Conservation (phyloP, 2,888 invertebrate species). For the Acleris cristana region DNA sequence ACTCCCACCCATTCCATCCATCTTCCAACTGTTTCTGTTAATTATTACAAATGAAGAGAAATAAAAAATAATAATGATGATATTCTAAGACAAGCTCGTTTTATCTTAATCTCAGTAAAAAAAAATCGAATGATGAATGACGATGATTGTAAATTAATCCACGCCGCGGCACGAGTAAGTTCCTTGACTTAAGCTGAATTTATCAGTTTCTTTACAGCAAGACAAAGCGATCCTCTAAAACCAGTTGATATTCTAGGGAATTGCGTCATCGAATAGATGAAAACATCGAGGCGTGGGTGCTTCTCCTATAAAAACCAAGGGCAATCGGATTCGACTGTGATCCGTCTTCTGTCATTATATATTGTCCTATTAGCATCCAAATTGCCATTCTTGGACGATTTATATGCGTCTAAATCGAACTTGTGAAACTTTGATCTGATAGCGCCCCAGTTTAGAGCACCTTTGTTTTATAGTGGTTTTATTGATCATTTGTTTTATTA, state of each 20-base stretch:
- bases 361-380: conserved; percentile 56
- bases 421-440: conserved; percentile 37
- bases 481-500: conserved; percentile 29
- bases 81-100: neutral
- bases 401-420: conserved; percentile 36
- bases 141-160: conserved; percentile 12
- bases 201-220: conserved; percentile 50
- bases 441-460: conserved; percentile 34
- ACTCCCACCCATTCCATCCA: neutral
- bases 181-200: conserved; percentile 5
- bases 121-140: conserved; percentile 5
- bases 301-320: conserved; percentile 73
- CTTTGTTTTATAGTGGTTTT: conserved; percentile 35
- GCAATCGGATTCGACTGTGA: conserved; percentile 48
- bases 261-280: conserved; percentile 65
- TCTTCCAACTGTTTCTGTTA: neutral
- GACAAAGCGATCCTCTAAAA: conserved; percentile 56
- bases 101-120: neutral
- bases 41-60: neutral
- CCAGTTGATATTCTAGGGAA: conserved; percentile 56
- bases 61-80: neutral
- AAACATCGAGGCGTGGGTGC: conserved; percentile 62
- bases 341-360: conserved; percentile 54
- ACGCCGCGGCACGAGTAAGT: conserved; percentile 1
- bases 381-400: conserved; percentile 44